phyloP scores from a whole-genome alignment of 2,113 vertebrate genomes.

The Daphoenositta chrysoptera region DNA sequence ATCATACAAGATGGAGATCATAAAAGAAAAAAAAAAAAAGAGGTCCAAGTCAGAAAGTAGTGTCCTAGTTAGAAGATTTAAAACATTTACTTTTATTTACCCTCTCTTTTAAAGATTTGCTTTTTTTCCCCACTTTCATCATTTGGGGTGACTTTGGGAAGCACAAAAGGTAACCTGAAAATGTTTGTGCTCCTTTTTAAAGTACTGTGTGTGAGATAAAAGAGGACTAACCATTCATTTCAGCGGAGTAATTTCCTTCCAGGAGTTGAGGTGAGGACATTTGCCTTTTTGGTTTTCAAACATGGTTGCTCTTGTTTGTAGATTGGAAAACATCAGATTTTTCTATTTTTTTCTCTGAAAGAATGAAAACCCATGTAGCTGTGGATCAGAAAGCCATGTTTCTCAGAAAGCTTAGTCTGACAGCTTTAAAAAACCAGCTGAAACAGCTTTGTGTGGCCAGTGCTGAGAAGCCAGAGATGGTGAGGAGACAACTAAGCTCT shows the following conservation, averaged over 20 bases:
- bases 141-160: background rate
- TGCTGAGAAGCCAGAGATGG: background rate
- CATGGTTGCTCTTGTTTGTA: fast-evolving
- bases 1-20: background rate
- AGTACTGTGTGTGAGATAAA: background rate
- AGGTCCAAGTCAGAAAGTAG: background rate
- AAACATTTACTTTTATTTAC: background rate
- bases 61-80: background rate
- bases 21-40: background rate
- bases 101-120: background rate
- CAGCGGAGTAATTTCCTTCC: background rate
- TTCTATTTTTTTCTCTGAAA: background rate
- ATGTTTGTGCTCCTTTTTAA: background rate
- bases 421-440: background rate
- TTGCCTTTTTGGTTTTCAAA: background rate
- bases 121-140: background rate
- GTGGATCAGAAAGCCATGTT: background rate
- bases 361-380: background rate
- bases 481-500: background rate
- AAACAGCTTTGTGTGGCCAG: background rate
- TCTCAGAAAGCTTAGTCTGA: background rate
- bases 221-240: background rate
- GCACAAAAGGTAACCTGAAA: background rate
- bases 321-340: background rate
- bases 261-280: background rate